Base-by-base conservation (phyloP, 2,888 invertebrate species). In the Clivina fossor region DNA sequence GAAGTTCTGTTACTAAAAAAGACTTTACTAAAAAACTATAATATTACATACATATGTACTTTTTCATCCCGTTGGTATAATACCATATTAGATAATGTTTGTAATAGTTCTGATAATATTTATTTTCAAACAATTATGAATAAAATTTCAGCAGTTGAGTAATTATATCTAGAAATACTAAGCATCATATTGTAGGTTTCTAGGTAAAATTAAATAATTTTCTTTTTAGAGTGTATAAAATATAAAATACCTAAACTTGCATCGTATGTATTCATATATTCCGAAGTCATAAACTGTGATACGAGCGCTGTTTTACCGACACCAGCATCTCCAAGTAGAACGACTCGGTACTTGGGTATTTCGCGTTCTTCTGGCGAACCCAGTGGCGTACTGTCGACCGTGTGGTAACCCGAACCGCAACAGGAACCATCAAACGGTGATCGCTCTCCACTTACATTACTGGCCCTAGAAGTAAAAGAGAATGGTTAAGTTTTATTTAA, bases 241-340 rank as follows among this genome's bases (percentile, higher is more conserved):
- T 11, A 28, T 20, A 38, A 16, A 82, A 85, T 76, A 91, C 91
- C 91, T 69, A 92, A 76, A 68, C 91, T 93, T 1, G 91, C 90
- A 69, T 94, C 93, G 72, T 94, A 94, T 0, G 93, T 93, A 74
- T 93, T 93, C 86, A 93, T 92, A 69, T 94, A 93, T 68, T 94
- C 94, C 61, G 93, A 93, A 22, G 94, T 93, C 90, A 93, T 93
- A 71, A 95, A 93, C 70, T 95, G 94, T 1, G 89, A 88, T 1
- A 93, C 91, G 19, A 95, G 77, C 1, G 93, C 90, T 0, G 92
- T 90, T 75, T 94, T 95, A 2, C 95, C 94, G 11, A 93, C 93
- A 0, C 91, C 91, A 0, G 90, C 84, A 65, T 90, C 90, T 0
- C 87, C 92, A 3, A 92, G 76, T 70, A 93, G 78, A 7, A 91